Percentiles rank a stretch among this genome's conserved stretches.
phyloP scores from a whole-genome alignment of 2,888 invertebrate genomes.

The Strigamia crassipes region DNA sequence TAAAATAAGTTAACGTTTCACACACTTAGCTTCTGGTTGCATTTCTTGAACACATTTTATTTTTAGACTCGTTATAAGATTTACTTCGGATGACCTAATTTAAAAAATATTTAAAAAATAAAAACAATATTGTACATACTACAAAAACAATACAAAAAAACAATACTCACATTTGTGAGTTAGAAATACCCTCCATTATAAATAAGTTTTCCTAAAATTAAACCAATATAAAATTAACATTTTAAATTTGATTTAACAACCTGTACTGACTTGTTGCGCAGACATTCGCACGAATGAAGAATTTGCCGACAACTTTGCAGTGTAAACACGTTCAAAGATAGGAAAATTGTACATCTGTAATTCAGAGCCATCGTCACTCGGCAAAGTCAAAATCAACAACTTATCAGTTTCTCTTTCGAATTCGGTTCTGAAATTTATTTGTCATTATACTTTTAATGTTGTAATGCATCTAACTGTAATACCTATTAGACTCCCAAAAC shows the following conservation, averaged over 20 bases:
- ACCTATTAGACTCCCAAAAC: not conserved
- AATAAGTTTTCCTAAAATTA: not conserved
- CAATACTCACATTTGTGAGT: not conserved
- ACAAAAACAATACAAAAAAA: not conserved
- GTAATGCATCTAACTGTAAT: not conserved
- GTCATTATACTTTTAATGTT: not conserved
- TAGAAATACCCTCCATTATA: not conserved
- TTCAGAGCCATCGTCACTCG: not conserved
- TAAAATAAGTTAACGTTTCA: not conserved
- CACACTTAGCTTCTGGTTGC: not conserved
- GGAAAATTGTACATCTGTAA: not conserved
- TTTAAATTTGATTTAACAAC: not conserved
- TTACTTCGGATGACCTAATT: not conserved
- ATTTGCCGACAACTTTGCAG: not conserved
- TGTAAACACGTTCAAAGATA: not conserved
- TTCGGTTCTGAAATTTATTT: not conserved
- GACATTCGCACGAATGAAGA: not conserved
- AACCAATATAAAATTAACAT: not conserved
- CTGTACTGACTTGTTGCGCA: not conserved
- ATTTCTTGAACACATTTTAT: slow-evolving; percentile 4
- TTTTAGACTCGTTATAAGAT: not conserved
- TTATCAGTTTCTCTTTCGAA: not conserved
- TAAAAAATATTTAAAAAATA: too few relatives aligned
- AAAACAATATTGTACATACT: not conserved
- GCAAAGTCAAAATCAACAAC: not conserved